Evolutionary conservation across 35 echinoderm and acorn worm species (phyloP), one percentile per base, ranked within the genome.

Genomic region (Chiridota heheva): DNA sequence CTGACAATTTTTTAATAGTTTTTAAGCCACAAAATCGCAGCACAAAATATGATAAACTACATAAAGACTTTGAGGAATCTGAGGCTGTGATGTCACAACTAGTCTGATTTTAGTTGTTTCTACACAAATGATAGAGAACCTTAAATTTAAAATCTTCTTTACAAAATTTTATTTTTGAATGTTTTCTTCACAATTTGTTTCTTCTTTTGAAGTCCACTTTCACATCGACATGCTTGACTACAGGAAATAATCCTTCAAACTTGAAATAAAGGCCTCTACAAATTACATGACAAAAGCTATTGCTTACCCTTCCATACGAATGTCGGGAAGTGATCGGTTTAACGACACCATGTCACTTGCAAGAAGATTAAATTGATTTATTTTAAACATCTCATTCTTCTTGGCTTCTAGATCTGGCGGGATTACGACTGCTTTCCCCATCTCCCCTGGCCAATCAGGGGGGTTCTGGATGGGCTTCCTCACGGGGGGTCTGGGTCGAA

Each of bases 331-430:
- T 1, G 95, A 67, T 42, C 89, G 75, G 44, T 91, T 98, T 20
- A 91, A 64, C 13, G 95, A 98, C 12, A 98, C 82, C 85, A 88
- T 98, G 42, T 98, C 89, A 43, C 95, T 98, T 34, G 95, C 95
- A 80, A 97, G 62, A 28, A 98, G 75, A 57, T 98, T 98, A 55
- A 98, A 98, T 58, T 98, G 95, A 39, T 92, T 98, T 0, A 98
- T 84, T 79, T 84, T 78, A 62, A 78, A 78, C 74, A 78, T 88
- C 53, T 92, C 95, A 42, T 98, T 98, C 73, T 88, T 91, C 29
- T 86, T 57, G 0, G 69, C 84, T 44, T 91, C 89, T 59, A 85
- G 77, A 29, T 98, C 89, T 4, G 62, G 79, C 16, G 95, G 85
- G 15, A 98, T 98, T n/a, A 98, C 64, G 20, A 98, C 95, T 1